phyloP scores from a whole-genome alignment of 2,797 vertebrate species.

The Nyctalus aviator region DNA sequence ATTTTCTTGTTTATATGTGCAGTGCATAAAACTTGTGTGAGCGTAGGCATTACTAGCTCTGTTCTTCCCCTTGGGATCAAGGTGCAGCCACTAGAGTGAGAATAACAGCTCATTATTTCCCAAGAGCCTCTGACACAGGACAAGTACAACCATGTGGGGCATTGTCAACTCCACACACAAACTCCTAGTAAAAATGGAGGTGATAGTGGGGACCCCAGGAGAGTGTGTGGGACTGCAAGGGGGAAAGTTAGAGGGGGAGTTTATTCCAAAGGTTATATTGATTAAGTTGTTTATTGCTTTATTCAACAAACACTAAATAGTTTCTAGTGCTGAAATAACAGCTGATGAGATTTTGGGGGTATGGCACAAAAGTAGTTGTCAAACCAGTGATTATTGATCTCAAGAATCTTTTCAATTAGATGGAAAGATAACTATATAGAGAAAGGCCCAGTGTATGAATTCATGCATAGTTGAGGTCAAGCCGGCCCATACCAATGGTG shows the following conservation, averaged over 20 bases:
- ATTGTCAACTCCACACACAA: background rate
- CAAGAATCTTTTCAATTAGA: background rate
- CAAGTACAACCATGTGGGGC: background rate
- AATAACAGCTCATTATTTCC: background rate
- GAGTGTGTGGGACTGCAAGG: fast-evolving
- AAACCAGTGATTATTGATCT: background rate
- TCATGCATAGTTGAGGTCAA: too few relatives aligned
- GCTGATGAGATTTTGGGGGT: background rate
- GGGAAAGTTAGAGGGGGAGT: too few relatives aligned
- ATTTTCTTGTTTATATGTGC: background rate
- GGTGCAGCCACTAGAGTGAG: background rate
- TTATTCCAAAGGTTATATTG: background rate
- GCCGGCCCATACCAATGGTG: too few relatives aligned
- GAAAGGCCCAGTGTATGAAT: too few relatives aligned
- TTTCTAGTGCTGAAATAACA: background rate
- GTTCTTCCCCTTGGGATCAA: background rate
- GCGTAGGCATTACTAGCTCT: background rate
- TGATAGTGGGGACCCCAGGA: background rate
- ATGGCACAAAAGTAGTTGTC: background rate
- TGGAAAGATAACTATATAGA: background rate
- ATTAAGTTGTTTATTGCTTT: background rate
- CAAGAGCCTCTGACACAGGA: background rate
- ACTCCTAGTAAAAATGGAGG: background rate
- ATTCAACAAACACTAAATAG: background rate
- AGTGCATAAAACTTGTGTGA: background rate